phyloP scores from a whole-genome alignment of 1,140 invertebrate genomes.

The Bombyx mandarina region DNA sequence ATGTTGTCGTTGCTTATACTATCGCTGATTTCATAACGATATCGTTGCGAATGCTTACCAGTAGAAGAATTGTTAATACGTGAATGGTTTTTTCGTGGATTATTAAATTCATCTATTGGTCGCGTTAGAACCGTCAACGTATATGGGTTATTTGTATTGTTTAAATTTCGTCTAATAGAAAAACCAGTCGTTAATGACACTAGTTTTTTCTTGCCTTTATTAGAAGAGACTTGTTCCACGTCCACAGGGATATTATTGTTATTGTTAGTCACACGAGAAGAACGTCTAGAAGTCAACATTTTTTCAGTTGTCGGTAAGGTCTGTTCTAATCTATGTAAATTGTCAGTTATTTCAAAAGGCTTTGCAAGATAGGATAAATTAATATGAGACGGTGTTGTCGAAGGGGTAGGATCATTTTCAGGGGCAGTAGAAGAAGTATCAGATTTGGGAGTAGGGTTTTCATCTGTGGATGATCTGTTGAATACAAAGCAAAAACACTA shows the following conservation, averaged over 20 bases:
- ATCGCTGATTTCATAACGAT: too few species aligned
- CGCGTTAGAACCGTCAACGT: constrained; percentile 52
- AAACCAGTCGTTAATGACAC: constrained; percentile 64
- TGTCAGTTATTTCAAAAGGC: constrained; percentile 63
- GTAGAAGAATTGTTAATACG: too few species aligned
- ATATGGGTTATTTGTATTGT: constrained; percentile 57
- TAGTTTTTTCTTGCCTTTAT: constrained; percentile 41
- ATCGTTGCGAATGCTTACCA: too few species aligned
- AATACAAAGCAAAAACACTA: constrained; percentile 69
- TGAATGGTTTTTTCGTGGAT: neutral
- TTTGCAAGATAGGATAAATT: constrained; percentile 61
- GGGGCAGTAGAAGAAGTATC: constrained; percentile 39
- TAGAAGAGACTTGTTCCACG: constrained; percentile 23
- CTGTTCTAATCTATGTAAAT: constrained; percentile 39
- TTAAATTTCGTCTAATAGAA: constrained; percentile 55
- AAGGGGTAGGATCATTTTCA: constrained; percentile 29
- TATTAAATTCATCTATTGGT: constrained; percentile 34
- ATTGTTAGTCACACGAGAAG: constrained; percentile 36
- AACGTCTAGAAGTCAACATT: constrained; percentile 30
- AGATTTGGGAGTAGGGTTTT: constrained; percentile 57
- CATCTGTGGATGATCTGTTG: constrained; percentile 70
- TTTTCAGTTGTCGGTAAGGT: constrained; percentile 42
- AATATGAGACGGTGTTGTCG: constrained; percentile 36
- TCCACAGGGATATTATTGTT: constrained; percentile 30
- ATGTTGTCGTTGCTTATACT: too few species aligned